phyloP scores from a whole-genome alignment of 2,113 vertebrate genomes.

The Crotalus horridus region DNA sequence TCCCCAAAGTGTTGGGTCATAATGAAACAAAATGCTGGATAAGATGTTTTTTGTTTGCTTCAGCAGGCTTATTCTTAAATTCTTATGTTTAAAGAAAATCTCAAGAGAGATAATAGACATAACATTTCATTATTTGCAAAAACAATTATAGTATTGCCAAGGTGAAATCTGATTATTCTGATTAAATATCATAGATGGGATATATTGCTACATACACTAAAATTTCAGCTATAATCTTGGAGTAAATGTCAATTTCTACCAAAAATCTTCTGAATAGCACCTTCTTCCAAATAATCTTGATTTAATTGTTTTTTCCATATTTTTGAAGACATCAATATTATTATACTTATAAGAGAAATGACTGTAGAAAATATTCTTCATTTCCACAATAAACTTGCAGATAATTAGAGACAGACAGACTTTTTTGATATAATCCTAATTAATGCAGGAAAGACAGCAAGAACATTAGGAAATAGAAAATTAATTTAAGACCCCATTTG shows the following conservation, averaged over 20 bases:
- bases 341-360: neutral
- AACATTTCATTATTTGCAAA: neutral
- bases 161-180: neutral
- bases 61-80: neutral
- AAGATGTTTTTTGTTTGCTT: neutral
- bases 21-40: neutral
- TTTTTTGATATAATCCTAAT: constrained; percentile 62
- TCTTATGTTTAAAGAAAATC: neutral
- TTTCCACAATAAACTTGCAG: constrained; percentile 36
- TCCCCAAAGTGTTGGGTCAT: neutral
- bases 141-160: neutral
- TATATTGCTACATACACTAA: neutral
- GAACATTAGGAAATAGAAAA: constrained; percentile 43
- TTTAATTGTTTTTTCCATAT: neutral
- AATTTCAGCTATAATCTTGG: neutral
- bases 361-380: neutral
- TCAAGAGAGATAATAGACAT: neutral
- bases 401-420: constrained; percentile 62
- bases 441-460: constrained; percentile 49
- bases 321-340: constrained; percentile 5
- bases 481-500: constrained; percentile 30
- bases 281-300: neutral
- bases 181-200: neutral
- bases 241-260: neutral
- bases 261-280: neutral